Base-by-base conservation (phyloP, 2,113 vertebrate species). In the Chaenogobius annularis region DNA sequence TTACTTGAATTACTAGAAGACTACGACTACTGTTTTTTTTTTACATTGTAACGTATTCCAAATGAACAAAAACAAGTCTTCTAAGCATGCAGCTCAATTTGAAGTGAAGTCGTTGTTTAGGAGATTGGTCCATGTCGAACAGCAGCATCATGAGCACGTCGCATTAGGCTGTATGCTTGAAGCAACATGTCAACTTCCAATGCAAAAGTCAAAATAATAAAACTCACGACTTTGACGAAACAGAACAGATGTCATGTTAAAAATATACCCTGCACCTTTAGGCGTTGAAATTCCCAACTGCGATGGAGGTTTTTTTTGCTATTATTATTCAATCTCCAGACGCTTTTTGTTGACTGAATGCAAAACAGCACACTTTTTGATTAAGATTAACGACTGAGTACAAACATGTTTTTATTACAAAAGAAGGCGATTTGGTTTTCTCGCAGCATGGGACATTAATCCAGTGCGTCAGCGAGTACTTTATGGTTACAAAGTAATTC, bases 191-290 rank as follows among this genome's bases (percentile, higher is more conserved):
- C 20, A 40, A 40, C 40, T 73, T 73, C 61, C 66, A 12, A 75
- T 20, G 70, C 11, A 77, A 23, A 14, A 73, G 82, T 87, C 88
- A 86, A 68, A 75, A 75, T 70, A 65, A 83, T 86, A 70, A 78
- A 63, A 79, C 72, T 52, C 40, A 14, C 55, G 23, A 10, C 15
- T 55, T 74, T 83, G 72, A 79, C 76, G 73, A 83, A 55, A 46
- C 19, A 22, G 65, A 80, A 78, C 74, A 81, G 75, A 81, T 85
- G 85, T 20, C 69, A 70, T 70, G 71, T 68, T 79, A 73, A 83
- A 82, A 71, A 67, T 19, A 23, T 31, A 47, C 14, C 0, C 26
- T 5, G 1, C 40, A 69, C 69, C 82, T 70, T 3, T 7, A 69
- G 76, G 80, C 68, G 0, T 48, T 43, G 56, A 17, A 68, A 23